Percentiles rank a stretch among this genome's conserved stretches.
Evolutionary conservation across 2,797 vertebrate genomes (phyloP).

Genomic region (Gymnodraco acuticeps): DNA sequence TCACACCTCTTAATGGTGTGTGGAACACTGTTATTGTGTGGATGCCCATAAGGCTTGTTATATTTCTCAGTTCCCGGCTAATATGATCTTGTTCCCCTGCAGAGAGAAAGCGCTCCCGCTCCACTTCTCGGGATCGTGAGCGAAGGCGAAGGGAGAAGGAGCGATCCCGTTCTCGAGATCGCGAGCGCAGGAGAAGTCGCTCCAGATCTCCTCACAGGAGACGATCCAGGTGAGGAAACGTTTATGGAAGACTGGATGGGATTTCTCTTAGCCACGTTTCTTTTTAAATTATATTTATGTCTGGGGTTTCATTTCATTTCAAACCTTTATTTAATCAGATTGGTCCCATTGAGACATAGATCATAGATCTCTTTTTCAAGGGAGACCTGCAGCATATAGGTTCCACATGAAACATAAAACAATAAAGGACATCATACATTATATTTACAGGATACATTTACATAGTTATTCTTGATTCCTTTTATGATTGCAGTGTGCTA

Average conservation of each 20-base stretch:
- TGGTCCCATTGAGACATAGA: no score
- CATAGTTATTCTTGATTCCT: no score
- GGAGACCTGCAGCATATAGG: no score
- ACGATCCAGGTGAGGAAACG: conserved; percentile 89
- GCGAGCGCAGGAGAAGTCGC: conserved; percentile 88
- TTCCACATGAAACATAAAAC: no score
- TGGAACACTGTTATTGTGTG: neutral
- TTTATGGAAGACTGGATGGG: no score
- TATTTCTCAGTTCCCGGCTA: neutral
- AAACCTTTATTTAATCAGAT: no score
- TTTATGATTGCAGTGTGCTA: neutral
- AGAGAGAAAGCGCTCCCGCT: conserved; percentile 93
- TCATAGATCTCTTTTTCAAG: no score
- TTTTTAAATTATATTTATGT: no score
- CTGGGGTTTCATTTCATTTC: no score
- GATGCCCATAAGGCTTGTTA: neutral
- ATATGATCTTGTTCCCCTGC: neutral
- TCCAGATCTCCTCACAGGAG: conserved; percentile 92
- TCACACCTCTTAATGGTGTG: neutral
- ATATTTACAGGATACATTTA: no score
- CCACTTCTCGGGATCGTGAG: conserved; percentile 91
- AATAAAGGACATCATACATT: no score
- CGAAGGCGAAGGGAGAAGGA: conserved; percentile 90
- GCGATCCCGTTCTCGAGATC: conserved; percentile 90
- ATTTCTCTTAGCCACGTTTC: neutral